Percentiles rank a stretch among this genome's conserved stretches.
Evolutionary conservation across 2,797 vertebrate species (phyloP).

Genomic region (Microctenopoma lineatum): DNA sequence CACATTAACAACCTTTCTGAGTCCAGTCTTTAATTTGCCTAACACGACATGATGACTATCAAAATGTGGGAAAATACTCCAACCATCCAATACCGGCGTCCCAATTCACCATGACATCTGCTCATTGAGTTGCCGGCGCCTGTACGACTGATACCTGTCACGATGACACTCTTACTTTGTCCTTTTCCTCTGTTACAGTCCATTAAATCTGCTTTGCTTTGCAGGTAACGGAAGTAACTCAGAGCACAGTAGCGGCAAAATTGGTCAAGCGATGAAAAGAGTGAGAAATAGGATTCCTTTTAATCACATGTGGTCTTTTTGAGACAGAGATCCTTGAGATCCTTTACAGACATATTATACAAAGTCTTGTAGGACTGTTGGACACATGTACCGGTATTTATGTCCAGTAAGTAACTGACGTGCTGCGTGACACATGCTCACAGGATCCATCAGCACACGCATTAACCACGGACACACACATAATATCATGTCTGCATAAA

Average conservation of each 20-base stretch:
- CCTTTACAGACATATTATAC: background rate
- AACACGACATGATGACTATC: background rate
- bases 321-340: conserved; percentile 24
- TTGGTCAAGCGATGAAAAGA: background rate
- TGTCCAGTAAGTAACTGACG: no score
- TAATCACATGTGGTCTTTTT: conserved; percentile 28
- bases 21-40: background rate
- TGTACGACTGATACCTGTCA: conserved; percentile 32
- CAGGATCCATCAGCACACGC: no score
- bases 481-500: background rate
- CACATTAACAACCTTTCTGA: background rate
- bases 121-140: conserved; percentile 15
- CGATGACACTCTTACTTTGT: conserved; percentile 24
- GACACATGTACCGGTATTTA: no score
- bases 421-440: no score
- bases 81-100: background rate
- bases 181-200: conserved; percentile 27
- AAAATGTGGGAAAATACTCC: conserved; percentile 17
- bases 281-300: background rate
- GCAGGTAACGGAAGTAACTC: conserved; percentile 16
- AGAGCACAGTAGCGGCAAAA: conserved; percentile 13
- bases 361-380: no score
- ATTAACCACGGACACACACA: background rate
- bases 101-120: conserved; percentile 14
- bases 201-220: conserved; percentile 29